phyloP scores from a whole-genome alignment of 2,113 vertebrate genomes.

The Sterna hirundo region DNA sequence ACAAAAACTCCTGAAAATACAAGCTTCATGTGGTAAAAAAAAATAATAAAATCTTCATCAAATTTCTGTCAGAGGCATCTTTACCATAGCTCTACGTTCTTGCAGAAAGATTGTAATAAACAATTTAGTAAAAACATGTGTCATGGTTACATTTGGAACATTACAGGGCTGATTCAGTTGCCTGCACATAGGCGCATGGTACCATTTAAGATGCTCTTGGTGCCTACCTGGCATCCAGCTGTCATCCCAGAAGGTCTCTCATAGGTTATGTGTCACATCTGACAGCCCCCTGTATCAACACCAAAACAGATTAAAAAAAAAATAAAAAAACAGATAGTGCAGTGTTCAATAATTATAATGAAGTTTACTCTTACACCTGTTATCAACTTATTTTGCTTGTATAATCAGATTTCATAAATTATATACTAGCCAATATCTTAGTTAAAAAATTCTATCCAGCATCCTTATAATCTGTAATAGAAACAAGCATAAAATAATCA shows the following conservation, averaged over 20 bases:
- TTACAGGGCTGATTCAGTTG: background rate
- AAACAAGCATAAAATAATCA: conserved; percentile 7
- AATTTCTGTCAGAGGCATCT: background rate
- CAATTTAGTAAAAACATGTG: background rate
- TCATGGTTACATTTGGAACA: background rate
- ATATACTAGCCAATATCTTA: background rate
- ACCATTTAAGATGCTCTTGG: background rate
- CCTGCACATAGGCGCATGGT: accelerated
- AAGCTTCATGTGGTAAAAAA: background rate
- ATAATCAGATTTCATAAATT: background rate
- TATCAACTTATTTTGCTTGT: background rate
- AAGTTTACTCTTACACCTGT: background rate
- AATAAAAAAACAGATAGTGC: background rate
- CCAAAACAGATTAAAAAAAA: background rate
- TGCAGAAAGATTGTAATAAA: background rate
- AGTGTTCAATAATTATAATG: background rate
- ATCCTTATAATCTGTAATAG: background rate
- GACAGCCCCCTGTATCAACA: background rate
- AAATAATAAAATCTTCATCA: background rate
- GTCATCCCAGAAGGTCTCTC: background rate
- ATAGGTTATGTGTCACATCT: background rate
- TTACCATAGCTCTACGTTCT: background rate
- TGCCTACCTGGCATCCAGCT: background rate
- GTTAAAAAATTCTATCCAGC: background rate
- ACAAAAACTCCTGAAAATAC: accelerated